Conservation (phyloP, 1,140 invertebrate species). For the Ptiloglossa arizonensis region DNA sequence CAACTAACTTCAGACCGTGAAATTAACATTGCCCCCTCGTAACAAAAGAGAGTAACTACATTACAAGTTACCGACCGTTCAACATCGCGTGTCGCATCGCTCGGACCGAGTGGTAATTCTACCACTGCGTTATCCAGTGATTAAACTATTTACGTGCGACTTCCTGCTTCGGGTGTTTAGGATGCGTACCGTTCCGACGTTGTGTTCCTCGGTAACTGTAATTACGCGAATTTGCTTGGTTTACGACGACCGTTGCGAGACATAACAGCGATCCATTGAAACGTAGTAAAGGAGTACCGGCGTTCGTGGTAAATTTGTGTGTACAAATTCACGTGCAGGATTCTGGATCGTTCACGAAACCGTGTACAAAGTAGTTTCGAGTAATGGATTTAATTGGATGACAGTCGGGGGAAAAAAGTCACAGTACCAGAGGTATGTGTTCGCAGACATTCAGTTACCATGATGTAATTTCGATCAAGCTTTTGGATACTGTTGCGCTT, state of each 20-base stretch:
- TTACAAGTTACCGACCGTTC: slow-evolving; percentile 45
- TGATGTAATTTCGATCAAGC: neutral
- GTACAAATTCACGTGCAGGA: slow-evolving; percentile 2
- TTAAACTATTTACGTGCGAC: slow-evolving; percentile 46
- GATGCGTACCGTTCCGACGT: slow-evolving; percentile 36
- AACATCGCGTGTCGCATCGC: neutral
- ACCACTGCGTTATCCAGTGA: slow-evolving; percentile 33
- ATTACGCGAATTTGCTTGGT: slow-evolving; percentile 51
- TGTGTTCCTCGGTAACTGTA: slow-evolving; percentile 39
- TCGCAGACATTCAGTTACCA: neutral
- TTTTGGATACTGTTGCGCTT: neutral
- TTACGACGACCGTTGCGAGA: neutral
- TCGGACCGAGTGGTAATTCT: slow-evolving; percentile 38
- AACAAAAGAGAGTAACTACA: neutral
- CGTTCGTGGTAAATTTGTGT: neutral
- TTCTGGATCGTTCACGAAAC: neutral
- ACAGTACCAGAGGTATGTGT: slow-evolving; percentile 17
- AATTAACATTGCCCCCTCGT: slow-evolving; percentile 31
- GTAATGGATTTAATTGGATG: slow-evolving; percentile 39
- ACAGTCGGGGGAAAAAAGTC: slow-evolving; percentile 18
- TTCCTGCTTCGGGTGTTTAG: slow-evolving; percentile 52
- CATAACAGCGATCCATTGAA: slow-evolving; percentile 8
- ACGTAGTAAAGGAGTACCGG: neutral
- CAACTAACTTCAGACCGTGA: neutral
- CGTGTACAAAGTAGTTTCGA: slow-evolving; percentile 1